Conservation (phyloP, 1,140 invertebrate genomes). For the Microplitis mediator region DNA sequence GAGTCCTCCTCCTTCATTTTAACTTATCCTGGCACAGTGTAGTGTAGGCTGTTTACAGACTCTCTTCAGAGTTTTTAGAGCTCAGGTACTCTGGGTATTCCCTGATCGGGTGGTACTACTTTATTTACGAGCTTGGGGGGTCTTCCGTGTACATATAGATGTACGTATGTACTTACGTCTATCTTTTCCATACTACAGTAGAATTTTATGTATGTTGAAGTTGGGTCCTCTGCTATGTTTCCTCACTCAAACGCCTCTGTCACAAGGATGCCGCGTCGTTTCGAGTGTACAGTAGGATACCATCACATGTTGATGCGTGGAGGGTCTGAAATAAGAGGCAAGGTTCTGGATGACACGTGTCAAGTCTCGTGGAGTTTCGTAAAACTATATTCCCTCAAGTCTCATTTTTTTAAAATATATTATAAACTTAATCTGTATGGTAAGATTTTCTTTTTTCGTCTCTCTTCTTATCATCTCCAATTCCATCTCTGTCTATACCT, state of each 20-base stretch:
- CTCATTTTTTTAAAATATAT: too few species aligned
- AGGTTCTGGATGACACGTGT: constrained; percentile 3
- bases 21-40: too few species aligned
- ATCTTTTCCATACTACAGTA: too few species aligned
- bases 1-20: not conserved
- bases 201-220: not conserved
- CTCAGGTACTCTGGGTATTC: constrained; percentile 1
- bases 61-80: not conserved
- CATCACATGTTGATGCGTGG: constrained; percentile 4
- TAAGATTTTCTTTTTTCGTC: too few species aligned
- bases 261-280: not conserved
- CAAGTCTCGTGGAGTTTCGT: not conserved
- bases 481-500: not conserved
- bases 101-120: constrained; percentile 1
- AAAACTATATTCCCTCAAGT: too few species aligned
- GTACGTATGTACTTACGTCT: not conserved
- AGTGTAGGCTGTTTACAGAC: not conserved
- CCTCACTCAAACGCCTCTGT: not conserved
- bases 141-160: not conserved
- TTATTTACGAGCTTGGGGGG: constrained; percentile 13
- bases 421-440: too few species aligned
- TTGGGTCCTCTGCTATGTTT: not conserved
- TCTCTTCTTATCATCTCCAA: too few species aligned
- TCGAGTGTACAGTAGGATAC: not conserved
- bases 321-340: not conserved